phyloP scores from a whole-genome alignment of 2,888 invertebrate species.

The Nycteola revayana region DNA sequence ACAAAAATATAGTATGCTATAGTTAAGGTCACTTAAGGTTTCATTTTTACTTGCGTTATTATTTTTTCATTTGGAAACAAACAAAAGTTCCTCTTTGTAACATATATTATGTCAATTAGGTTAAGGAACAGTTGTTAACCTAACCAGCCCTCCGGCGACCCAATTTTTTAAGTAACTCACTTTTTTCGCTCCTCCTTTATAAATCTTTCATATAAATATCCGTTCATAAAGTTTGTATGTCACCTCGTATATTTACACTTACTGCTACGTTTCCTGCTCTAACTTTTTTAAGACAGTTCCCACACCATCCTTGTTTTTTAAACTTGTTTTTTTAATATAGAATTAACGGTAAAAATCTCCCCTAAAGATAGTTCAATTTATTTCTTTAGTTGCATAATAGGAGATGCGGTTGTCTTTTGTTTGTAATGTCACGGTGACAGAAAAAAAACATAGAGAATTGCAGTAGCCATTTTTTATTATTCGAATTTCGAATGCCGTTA shows the following conservation, averaged over 20 bases:
- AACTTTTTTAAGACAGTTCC: slow-evolving; percentile 68
- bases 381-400: slow-evolving; percentile 68
- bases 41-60: too few relatives aligned
- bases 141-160: background rate
- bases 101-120: too few relatives aligned
- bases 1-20: too few relatives aligned
- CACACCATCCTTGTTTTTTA: slow-evolving; percentile 69
- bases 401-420: slow-evolving; percentile 71
- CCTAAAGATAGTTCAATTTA: slow-evolving; percentile 79
- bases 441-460: slow-evolving; percentile 38
- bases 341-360: slow-evolving; percentile 78
- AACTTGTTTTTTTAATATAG: slow-evolving; percentile 59
- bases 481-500: slow-evolving; percentile 14
- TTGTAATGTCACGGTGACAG: slow-evolving; percentile 57
- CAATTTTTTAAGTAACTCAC: slow-evolving; percentile 19
- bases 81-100: too few relatives aligned
- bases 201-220: slow-evolving; percentile 72
- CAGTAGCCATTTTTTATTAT: slow-evolving; percentile 17
- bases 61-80: too few relatives aligned
- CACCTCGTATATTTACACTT: slow-evolving; percentile 74
- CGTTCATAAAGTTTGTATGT: slow-evolving; percentile 61
- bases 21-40: too few relatives aligned
- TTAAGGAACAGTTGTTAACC: too few relatives aligned
- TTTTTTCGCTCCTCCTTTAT: slow-evolving; percentile 30
- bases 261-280: slow-evolving; percentile 66